A percentile compares a stretch with the other conserved stretches of the same genome.
These are phyloP conservation scores for Thryonomys swinderianus DNA, from an alignment of 2,113 vertebrate species.

Conservation along the genomic window DNA sequence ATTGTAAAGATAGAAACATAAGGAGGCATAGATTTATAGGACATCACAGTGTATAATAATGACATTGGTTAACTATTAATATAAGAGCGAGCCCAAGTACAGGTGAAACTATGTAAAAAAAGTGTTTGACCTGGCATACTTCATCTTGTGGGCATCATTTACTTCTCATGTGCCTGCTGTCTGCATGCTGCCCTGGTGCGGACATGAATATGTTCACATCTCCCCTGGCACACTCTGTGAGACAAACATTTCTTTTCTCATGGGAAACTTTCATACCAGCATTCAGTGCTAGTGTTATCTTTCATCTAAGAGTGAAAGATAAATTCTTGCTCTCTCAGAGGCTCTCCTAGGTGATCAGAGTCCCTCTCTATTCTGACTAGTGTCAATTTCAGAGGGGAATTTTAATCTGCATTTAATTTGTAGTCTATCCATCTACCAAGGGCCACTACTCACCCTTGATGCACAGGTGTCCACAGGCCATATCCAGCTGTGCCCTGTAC, in stretches of 20 bases:
- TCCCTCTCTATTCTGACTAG: neutral
- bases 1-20: too few species aligned
- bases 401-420: neutral
- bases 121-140: neutral
- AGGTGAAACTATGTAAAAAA: conserved; percentile 11
- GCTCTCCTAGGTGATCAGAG: neutral
- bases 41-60: neutral
- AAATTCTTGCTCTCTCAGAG: neutral
- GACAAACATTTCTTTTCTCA: neutral
- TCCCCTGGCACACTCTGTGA: neutral
- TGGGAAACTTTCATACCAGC: neutral
- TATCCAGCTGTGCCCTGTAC: neutral
- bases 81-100: neutral
- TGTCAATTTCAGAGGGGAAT: neutral
- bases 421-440: neutral
- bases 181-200: neutral
- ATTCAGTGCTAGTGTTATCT: neutral
- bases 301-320: neutral
- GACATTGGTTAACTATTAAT: neutral
- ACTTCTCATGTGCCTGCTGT: neutral
- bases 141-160: neutral
- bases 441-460: neutral
- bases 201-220: neutral
- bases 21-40: neutral
- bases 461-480: too few species aligned